phyloP scores from a whole-genome alignment of 2,797 vertebrate species.

The Onychomys leucogaster region DNA sequence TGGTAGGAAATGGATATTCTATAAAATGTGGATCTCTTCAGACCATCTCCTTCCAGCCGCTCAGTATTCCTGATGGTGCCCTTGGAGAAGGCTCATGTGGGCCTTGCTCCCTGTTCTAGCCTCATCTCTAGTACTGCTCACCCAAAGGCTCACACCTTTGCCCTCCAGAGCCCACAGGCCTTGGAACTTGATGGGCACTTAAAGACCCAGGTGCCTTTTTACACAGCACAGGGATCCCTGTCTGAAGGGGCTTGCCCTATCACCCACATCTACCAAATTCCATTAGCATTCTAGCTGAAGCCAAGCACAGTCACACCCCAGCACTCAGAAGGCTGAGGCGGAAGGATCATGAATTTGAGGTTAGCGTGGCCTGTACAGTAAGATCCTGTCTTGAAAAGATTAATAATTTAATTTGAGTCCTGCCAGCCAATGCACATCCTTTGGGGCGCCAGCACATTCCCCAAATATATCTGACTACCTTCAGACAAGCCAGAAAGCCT shows the following conservation, averaged over 20 bases:
- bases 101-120: background rate
- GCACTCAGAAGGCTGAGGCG: background rate
- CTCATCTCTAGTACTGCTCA: background rate
- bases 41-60: background rate
- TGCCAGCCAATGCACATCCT: background rate
- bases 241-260: background rate
- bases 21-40: background rate
- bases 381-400: background rate
- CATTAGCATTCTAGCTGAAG: background rate
- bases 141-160: background rate
- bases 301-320: background rate
- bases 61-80: background rate
- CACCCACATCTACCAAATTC: background rate
- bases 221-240: background rate
- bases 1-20: background rate
- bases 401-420: background rate
- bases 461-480: background rate
- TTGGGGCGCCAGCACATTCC: background rate
- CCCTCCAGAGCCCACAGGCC: background rate
- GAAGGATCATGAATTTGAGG: background rate
- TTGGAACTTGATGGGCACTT: background rate
- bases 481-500: background rate
- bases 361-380: background rate
- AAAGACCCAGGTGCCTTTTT: background rate
- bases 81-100: background rate